phyloP scores from a whole-genome alignment of 2,888 invertebrate species.

The Torymus texanus region DNA sequence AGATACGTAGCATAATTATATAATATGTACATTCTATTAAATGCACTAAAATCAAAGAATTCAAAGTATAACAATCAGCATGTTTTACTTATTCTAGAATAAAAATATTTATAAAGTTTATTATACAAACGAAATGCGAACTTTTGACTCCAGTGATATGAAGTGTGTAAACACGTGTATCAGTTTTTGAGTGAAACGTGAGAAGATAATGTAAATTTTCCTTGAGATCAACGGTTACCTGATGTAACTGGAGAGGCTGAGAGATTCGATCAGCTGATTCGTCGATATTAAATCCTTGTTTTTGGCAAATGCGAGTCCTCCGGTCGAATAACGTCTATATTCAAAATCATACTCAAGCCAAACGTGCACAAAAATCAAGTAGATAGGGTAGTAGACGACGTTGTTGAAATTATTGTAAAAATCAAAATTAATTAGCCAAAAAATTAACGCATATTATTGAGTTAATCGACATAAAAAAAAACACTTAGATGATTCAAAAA shows the following conservation, averaged over 20 bases:
- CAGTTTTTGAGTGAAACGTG: constrained; percentile 3
- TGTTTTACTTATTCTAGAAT: too few species aligned
- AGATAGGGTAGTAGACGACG: constrained; percentile 40
- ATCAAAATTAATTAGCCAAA: constrained; percentile 49
- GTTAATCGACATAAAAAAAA: constrained; percentile 25
- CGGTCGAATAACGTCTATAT: constrained; percentile 71
- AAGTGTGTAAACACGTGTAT: background rate
- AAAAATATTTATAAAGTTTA: background rate
- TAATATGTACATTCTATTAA: too few species aligned
- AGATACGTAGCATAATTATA: too few species aligned
- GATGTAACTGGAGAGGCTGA: constrained; percentile 72
- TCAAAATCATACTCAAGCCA: constrained; percentile 61
- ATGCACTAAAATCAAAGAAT: too few species aligned
- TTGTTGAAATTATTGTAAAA: constrained; percentile 52
- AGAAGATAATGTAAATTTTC: constrained; percentile 10
- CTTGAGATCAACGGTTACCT: constrained; percentile 61
- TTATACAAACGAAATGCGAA: background rate
- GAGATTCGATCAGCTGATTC: constrained; percentile 72
- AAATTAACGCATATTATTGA: constrained; percentile 49
- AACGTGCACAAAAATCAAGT: constrained; percentile 63
- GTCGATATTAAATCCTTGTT: constrained; percentile 71
- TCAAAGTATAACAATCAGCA: too few species aligned
- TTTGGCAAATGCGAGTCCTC: constrained; percentile 71
- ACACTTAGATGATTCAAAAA: constrained; percentile 43
- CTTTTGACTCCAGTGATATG: background rate